phyloP scores from a whole-genome alignment of 2,113 vertebrate genomes.

The Hippocampus barbouri region DNA sequence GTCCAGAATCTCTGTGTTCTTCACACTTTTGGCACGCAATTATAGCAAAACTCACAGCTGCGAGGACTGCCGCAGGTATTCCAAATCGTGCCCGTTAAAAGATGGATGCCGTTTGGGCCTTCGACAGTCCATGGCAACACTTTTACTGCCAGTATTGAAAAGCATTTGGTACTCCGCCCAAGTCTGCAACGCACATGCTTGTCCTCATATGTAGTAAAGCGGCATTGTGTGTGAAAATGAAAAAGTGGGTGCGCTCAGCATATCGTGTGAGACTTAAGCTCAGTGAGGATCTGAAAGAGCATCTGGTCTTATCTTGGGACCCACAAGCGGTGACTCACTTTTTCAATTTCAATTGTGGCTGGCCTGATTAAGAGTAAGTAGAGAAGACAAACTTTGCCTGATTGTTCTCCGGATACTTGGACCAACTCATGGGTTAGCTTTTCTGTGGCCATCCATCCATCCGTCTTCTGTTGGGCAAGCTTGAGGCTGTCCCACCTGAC shows the following conservation, averaged over 20 bases:
- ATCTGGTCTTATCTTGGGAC: background rate
- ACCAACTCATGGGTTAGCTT: too few relatives aligned
- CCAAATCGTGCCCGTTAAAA: conserved; percentile 4
- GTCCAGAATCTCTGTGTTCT: background rate
- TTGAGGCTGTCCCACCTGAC: too few relatives aligned
- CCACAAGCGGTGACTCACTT: background rate
- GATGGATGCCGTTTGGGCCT: background rate
- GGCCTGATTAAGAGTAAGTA: too few relatives aligned
- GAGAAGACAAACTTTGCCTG: too few relatives aligned
- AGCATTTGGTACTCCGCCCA: background rate
- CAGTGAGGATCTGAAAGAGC: background rate
- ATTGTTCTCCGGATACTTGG: too few relatives aligned
- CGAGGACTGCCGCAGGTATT: conserved; percentile 1
- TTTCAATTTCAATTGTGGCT: too few relatives aligned
- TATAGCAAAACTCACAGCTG: background rate
- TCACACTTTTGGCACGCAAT: background rate
- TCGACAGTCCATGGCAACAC: conserved; percentile 1
- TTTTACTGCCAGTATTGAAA: background rate
- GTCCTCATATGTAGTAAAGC: background rate
- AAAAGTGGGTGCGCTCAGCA: background rate
- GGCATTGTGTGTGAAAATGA: background rate
- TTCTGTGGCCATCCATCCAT: too few relatives aligned
- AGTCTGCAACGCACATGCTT: background rate
- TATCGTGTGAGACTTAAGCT: background rate
- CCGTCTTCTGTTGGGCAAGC: too few relatives aligned